These are phyloP conservation scores for Chelonus insularis DNA, from an alignment of 1,140 invertebrate species.

Conservation along the genomic window DNA sequence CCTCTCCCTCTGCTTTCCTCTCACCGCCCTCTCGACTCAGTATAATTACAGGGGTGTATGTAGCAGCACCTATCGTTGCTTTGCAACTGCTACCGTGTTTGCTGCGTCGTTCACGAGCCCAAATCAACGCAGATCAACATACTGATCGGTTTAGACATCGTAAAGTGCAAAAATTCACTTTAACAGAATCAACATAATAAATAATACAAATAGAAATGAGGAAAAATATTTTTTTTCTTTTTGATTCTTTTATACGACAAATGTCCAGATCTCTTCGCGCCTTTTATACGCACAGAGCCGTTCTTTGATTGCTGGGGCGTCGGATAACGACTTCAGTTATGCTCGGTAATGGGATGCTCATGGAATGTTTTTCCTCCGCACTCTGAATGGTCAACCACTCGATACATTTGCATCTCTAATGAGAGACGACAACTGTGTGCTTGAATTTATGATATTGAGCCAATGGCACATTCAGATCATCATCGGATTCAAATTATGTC, in stretches of 20 bases:
- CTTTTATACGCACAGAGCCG: constrained; percentile 21
- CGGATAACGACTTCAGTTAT: constrained; percentile 35
- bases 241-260: too few species aligned
- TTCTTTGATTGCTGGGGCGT: constrained; percentile 32
- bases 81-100: constrained; percentile 27
- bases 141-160: constrained; percentile 14
- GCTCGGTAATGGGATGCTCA: constrained; percentile 31
- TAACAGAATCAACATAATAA: too few species aligned
- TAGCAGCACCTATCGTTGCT: constrained; percentile 26
- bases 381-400: constrained; percentile 34
- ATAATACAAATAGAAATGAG: not conserved
- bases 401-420: constrained; percentile 35
- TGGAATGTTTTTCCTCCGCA: constrained; percentile 23
- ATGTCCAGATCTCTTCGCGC: constrained; percentile 13
- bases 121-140: constrained; percentile 23
- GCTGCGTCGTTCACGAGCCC: constrained; percentile 8
- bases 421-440: constrained; percentile 27
- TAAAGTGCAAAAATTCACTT: too few species aligned
- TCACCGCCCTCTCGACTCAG: not conserved
- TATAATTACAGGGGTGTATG: constrained; percentile 28
- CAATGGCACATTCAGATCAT: constrained; percentile 22
- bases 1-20: constrained; percentile 40
- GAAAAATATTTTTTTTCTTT: constrained; percentile 12
- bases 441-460: constrained; percentile 11
- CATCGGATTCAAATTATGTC: constrained; percentile 31